phyloP scores from a whole-genome alignment of 2,113 vertebrate species.

The Eudyptes chrysolophus region DNA sequence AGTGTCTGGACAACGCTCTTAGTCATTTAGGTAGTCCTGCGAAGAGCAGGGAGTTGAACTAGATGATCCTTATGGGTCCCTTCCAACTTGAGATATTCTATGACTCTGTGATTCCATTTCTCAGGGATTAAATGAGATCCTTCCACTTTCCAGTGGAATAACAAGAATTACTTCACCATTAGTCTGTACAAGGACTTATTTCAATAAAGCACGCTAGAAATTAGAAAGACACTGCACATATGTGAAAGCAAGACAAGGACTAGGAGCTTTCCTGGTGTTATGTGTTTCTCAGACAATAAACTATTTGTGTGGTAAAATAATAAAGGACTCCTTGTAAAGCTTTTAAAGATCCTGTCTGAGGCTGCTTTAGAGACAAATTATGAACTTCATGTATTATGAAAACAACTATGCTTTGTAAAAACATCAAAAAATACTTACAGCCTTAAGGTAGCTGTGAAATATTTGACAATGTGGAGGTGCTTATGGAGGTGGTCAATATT shows the following conservation, averaged over 20 bases:
- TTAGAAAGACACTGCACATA: background rate
- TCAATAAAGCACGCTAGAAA: background rate
- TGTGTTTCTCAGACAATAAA: background rate
- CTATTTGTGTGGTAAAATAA: background rate
- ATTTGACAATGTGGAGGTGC: background rate
- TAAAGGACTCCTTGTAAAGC: background rate
- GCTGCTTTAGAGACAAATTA: background rate
- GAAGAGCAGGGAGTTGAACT: background rate
- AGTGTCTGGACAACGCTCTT: fast-evolving
- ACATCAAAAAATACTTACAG: background rate
- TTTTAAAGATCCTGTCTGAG: background rate
- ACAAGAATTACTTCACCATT: background rate
- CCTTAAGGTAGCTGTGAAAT: background rate
- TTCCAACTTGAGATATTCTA: background rate
- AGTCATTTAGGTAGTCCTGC: background rate
- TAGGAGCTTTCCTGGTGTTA: background rate
- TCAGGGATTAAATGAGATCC: background rate
- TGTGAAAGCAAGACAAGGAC: background rate
- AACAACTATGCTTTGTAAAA: background rate
- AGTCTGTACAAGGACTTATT: background rate
- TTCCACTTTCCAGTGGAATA: background rate
- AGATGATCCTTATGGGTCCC: background rate
- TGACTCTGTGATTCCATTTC: background rate
- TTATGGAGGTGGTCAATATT: background rate
- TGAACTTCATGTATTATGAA: background rate